phyloP scores from a whole-genome alignment of 2,888 invertebrate genomes.

The Papilio demoleus region DNA sequence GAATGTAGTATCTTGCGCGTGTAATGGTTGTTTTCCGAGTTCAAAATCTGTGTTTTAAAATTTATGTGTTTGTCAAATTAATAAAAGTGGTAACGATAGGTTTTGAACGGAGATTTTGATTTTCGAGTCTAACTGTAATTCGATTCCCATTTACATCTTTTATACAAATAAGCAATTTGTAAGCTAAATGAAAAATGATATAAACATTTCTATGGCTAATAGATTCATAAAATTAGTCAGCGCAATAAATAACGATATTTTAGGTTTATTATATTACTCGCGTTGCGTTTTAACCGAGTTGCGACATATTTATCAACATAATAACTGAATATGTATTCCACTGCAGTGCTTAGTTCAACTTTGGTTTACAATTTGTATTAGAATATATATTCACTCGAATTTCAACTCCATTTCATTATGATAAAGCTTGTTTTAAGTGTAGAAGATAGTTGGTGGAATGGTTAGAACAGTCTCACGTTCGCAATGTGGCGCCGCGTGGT shows the following conservation, averaged over 20 bases:
- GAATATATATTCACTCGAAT: constrained; percentile 42
- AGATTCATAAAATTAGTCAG: constrained; percentile 35
- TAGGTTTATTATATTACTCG: constrained; percentile 55
- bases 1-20: no score
- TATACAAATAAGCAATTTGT: constrained; percentile 23
- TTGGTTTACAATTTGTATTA: constrained; percentile 46
- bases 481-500: constrained; percentile 59
- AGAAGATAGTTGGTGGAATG: constrained; percentile 47
- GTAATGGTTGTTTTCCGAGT: no score
- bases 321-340: constrained; percentile 78
- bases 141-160: constrained; percentile 15
- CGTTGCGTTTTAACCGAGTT: constrained; percentile 62
- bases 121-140: no score
- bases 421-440: constrained; percentile 49
- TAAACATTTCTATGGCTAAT: constrained; percentile 39
- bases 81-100: no score
- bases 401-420: constrained; percentile 49
- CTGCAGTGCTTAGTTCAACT: constrained; percentile 60
- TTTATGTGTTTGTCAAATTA: no score
- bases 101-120: no score
- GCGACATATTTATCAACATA: constrained; percentile 75
- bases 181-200: constrained; percentile 21
- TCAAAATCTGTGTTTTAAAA: no score
- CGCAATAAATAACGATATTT: constrained; percentile 51
- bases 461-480: constrained; percentile 65